Evolutionary conservation across 2,797 vertebrate species (phyloP).

Genomic region (Pitangus sulphuratus): DNA sequence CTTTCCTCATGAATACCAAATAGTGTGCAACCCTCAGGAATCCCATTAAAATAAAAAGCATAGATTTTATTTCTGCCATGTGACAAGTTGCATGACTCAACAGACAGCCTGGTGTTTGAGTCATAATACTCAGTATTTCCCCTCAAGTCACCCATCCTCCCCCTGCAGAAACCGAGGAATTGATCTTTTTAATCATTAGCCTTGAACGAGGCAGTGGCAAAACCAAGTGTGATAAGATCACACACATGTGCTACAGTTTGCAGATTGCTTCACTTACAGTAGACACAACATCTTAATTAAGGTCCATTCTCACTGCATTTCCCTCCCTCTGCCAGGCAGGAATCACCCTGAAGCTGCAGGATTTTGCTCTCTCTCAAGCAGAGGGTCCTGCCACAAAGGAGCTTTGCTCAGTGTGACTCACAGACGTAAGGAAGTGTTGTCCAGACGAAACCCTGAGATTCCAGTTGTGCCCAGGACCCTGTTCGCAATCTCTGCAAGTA

Average conservation of each 20-base stretch:
- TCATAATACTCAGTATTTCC: constrained; percentile 29
- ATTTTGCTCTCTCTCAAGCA: background rate
- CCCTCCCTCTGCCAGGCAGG: constrained; percentile 4
- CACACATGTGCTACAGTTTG: background rate
- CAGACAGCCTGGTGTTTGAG: background rate
- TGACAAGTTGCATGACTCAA: constrained; percentile 20
- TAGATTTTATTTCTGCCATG: background rate
- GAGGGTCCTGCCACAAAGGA: background rate
- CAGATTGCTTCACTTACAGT: background rate
- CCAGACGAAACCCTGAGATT: too few relatives aligned
- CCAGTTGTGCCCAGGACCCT: too few relatives aligned
- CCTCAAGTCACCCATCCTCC: background rate
- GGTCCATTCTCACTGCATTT: background rate
- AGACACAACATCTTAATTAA: constrained; percentile 61
- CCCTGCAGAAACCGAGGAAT: background rate
- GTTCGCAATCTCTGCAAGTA: too few relatives aligned
- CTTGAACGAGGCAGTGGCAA: background rate
- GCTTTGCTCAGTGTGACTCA: background rate
- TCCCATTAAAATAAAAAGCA: background rate
- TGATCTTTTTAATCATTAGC: background rate
- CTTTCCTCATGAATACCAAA: background rate
- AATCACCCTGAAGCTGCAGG: background rate
- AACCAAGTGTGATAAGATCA: constrained; percentile 5
- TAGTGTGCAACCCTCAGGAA: constrained; percentile 23
- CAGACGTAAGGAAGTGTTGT: constrained; percentile 7